These are phyloP conservation scores for Salticus scenicus DNA, from an alignment of 2,888 invertebrate species.

Conservation along the genomic window DNA sequence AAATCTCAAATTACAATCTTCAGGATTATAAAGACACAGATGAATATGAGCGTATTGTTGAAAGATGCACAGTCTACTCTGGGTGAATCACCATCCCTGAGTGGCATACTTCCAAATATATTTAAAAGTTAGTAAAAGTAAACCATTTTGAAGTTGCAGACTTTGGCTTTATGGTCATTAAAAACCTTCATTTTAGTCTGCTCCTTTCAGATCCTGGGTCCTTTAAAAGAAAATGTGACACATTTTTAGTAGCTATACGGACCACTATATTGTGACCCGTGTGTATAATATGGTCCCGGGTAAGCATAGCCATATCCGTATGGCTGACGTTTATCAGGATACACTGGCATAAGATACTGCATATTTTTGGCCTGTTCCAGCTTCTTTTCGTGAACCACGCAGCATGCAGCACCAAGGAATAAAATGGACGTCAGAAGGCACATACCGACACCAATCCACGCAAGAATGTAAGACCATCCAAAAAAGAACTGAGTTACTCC, in stretches of 20 bases:
- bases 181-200: background rate
- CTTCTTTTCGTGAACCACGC: constrained; percentile 93
- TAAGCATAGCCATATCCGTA: constrained; percentile 82
- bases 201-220: background rate
- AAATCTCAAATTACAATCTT: background rate
- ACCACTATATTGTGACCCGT: constrained; percentile 88
- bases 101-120: background rate
- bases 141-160: background rate
- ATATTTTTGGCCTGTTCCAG: constrained; percentile 96
- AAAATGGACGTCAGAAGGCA: constrained; percentile 92
- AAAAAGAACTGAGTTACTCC: constrained; percentile 78
- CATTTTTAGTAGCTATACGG: constrained; percentile 90
- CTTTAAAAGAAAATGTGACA: background rate
- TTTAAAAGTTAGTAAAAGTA: background rate
- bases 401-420: constrained; percentile 94
- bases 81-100: background rate
- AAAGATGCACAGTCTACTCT: background rate
- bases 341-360: constrained; percentile 92
- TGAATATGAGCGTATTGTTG: background rate
- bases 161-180: background rate
- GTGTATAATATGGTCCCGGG: constrained; percentile 87
- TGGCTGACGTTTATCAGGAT: constrained; percentile 91
- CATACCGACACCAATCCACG: constrained; percentile 96
- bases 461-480: constrained; percentile 97
- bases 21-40: background rate